Percentiles rank a stretch among this genome's conserved stretches.
phyloP scores from a whole-genome alignment of 2,113 vertebrate species.

The Malurus melanocephalus region DNA sequence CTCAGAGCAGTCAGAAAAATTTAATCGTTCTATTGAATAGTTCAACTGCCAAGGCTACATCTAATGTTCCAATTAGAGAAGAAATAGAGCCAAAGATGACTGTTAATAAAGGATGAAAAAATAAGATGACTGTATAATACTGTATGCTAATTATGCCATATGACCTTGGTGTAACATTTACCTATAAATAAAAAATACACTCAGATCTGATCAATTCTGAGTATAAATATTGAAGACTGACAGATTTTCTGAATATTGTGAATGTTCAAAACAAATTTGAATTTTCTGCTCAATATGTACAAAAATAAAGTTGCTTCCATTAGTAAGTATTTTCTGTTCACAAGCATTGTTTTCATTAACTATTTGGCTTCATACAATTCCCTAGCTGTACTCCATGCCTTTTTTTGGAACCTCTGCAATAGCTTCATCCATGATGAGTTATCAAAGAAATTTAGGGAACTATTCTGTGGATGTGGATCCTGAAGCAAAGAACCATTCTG shows the following conservation, averaged over 20 bases:
- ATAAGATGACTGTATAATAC: slow-evolving; percentile 73
- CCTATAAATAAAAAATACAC: slow-evolving; percentile 73
- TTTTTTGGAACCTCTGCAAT: neutral
- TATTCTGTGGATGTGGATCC: neutral
- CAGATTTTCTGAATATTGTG: neutral
- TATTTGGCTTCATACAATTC: neutral
- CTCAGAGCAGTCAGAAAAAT: slow-evolving; percentile 83
- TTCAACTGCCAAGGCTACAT: slow-evolving; percentile 84
- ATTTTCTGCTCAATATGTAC: neutral
- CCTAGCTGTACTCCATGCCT: neutral
- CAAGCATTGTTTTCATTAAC: neutral
- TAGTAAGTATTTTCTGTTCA: slow-evolving; percentile 4
- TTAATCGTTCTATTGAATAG: slow-evolving; percentile 83
- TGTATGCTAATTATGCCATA: slow-evolving; percentile 76
- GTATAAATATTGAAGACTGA: neutral
- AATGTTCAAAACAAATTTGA: neutral
- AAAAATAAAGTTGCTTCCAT: neutral
- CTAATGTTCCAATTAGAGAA: slow-evolving; percentile 85
- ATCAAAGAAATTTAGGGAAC: neutral
- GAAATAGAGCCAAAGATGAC: slow-evolving; percentile 81
- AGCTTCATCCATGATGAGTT: neutral
- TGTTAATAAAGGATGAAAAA: slow-evolving; percentile 80
- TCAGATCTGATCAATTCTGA: slow-evolving; percentile 43
- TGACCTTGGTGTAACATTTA: slow-evolving; percentile 73
- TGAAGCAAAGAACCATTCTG: slow-evolving; percentile 18